Evolutionary conservation across 2,888 invertebrate species (phyloP).

Genomic region (Neuroscelio doddi): DNA sequence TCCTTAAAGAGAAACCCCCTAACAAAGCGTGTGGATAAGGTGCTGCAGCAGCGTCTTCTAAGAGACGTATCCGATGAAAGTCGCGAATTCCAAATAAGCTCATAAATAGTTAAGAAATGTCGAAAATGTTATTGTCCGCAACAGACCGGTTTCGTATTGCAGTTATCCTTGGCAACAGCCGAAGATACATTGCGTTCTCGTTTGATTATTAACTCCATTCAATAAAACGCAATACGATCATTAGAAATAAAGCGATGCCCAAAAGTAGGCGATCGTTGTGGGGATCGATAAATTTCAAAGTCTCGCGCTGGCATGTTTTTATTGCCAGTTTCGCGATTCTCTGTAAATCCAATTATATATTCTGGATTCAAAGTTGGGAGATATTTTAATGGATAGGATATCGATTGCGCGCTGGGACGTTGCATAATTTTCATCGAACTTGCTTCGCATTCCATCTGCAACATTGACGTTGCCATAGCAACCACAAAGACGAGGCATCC

Average conservation of each 20-base stretch:
- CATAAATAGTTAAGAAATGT: conserved; percentile 36
- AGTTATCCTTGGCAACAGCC: conserved; percentile 23
- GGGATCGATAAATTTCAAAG: background rate
- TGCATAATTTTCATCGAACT: conserved; percentile 8
- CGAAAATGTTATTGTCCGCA: conserved; percentile 42
- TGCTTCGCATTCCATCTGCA: background rate
- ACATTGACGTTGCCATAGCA: conserved; percentile 2
- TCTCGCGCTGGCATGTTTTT: background rate
- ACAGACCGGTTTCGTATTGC: conserved; percentile 28
- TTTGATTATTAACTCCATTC: conserved; percentile 27
- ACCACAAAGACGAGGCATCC: conserved; percentile 15
- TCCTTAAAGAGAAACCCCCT: no score
- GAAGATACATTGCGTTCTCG: conserved; percentile 24
- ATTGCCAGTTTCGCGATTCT: conserved; percentile 6
- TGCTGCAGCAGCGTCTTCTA: conserved; percentile 3
- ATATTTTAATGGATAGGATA: conserved; percentile 21
- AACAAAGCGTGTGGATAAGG: conserved; percentile 25
- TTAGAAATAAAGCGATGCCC: conserved; percentile 7
- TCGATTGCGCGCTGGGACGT: conserved; percentile 12
- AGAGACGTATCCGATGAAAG: conserved; percentile 18
- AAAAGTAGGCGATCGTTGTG: background rate
- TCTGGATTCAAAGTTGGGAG: conserved; percentile 10
- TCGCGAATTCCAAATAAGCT: conserved; percentile 37
- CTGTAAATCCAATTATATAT: conserved; percentile 23
- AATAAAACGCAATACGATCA: conserved; percentile 9